Percentiles rank a stretch among this genome's conserved stretches.
Conservation (phyloP, 2,888 invertebrate species). For the Acrocyrtus sp. region DNA sequence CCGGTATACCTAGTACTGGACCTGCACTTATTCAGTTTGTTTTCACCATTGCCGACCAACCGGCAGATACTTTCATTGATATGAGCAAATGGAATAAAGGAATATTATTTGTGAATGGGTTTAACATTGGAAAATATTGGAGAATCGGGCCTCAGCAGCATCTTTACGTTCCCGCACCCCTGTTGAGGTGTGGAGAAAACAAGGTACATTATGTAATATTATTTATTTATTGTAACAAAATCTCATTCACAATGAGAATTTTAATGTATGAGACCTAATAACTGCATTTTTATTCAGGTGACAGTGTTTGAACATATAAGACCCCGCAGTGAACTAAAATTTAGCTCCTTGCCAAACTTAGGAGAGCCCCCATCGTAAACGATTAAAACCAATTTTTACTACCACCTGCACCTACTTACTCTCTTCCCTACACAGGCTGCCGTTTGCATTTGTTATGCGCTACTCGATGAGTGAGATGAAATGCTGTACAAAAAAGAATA, state of each 20-base stretch:
- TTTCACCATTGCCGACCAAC: constrained; percentile 67
- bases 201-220: too few relatives aligned
- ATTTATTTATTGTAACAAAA: too few relatives aligned
- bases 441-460: too few relatives aligned
- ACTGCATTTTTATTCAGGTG: constrained; percentile 62
- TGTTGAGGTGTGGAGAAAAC: constrained; percentile 73
- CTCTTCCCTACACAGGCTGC: too few relatives aligned
- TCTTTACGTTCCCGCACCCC: constrained; percentile 82
- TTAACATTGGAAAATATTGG: constrained; percentile 89
- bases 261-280: too few relatives aligned
- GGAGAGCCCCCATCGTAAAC: constrained; percentile 25
- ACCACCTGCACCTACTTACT: too few relatives aligned
- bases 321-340: constrained; percentile 48
- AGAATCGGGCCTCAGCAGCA: constrained; percentile 83
- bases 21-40: constrained; percentile 72
- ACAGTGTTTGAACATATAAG: constrained; percentile 63
- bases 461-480: too few relatives aligned
- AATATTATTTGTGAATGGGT: constrained; percentile 83
- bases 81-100: constrained; percentile 79
- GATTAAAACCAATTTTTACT: too few relatives aligned
- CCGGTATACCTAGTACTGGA: constrained; percentile 6
- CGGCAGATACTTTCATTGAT: constrained; percentile 81
- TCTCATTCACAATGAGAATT: too few relatives aligned
- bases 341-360: constrained; percentile 56
- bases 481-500: too few relatives aligned